Evolutionary conservation across 2,797 vertebrate species (phyloP).

Genomic region (Apogon hyalosoma): DNA sequence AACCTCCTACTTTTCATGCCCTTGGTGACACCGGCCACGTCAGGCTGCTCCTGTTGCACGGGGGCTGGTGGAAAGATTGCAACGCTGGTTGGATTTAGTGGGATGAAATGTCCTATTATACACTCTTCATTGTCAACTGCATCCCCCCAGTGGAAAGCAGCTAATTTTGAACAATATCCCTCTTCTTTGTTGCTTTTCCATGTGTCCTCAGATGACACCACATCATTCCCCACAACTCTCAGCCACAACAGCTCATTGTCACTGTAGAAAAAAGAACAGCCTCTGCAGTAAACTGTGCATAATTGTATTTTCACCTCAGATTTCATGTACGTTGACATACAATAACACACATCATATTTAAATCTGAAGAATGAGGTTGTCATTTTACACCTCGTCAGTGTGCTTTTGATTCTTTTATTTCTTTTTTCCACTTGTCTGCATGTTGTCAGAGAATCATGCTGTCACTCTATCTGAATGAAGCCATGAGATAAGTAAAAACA

Average conservation of each 20-base stretch:
- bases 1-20: conserved; percentile 33
- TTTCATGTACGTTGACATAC: neutral
- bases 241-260: conserved; percentile 50
- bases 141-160: conserved; percentile 64
- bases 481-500: no score
- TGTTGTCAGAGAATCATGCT: no score
- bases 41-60: conserved; percentile 17
- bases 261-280: conserved; percentile 1
- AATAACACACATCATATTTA: neutral
- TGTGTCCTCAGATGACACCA: conserved; percentile 65
- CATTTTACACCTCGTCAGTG: neutral
- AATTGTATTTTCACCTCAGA: conserved; percentile 11
- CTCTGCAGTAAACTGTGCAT: conserved; percentile 17
- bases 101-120: conserved; percentile 67
- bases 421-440: no score
- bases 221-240: conserved; percentile 41
- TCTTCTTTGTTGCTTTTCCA: conserved; percentile 35
- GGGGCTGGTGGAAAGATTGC: conserved; percentile 15
- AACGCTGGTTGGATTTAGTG: conserved; percentile 39
- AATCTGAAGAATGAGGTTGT: neutral
- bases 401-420: no score
- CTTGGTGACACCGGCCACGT: neutral
- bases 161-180: conserved; percentile 68
- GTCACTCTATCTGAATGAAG: no score
- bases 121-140: conserved; percentile 52